Evolutionary conservation across 2,888 invertebrate species (phyloP), one percentile per base, ranked within the genome.

Genomic region (Trisateles emortualis): DNA sequence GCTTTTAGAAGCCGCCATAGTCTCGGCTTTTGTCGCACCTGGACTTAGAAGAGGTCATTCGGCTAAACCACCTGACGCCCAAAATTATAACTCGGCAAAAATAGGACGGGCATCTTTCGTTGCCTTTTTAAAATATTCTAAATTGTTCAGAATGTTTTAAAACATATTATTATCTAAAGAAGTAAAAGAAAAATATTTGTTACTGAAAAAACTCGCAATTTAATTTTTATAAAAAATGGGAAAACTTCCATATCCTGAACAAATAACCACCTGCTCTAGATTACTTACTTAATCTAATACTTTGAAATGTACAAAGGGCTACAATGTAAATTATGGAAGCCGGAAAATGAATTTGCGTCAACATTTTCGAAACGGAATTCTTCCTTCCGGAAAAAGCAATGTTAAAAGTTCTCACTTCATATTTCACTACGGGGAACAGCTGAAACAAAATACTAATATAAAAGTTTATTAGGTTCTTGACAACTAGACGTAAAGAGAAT

Each of bases 21-120:
- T 24, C 26, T 29, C 33, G 60, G 43, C 47, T 52, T 68, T 59
- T 29, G 39, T 41, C 52, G 40, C 67, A 68, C 67, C 67, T 68
- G 68, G 8, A 47, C 62, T 42, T 44, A 44, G 24, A 30, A 62
- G 65, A 62, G 65, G 59, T 62, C 54, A 59, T 51, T 53, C 41
- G 46, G 50, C 58, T 10, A 17, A 11, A 9, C 40, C 62, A 68
- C 53, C 60, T 68, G 61, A 44, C 42, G 30, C 52, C 32, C 47
- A 38, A 19, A 30, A 30, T 36, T 38, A 17, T 22, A 30, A 3
- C 14, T 11, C 17, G n/a, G 8, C 24, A 3, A 29, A 17, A 17
- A 16, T 45, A 16, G n/a, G n/a, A n/a, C n/a, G n/a, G n/a, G n/a
- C n/a, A n/a, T n/a, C n/a, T n/a, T n/a, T n/a, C n/a, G n/a, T n/a